Evolutionary conservation across 1,140 invertebrate species (phyloP).

Genomic region (Apis cerana): DNA sequence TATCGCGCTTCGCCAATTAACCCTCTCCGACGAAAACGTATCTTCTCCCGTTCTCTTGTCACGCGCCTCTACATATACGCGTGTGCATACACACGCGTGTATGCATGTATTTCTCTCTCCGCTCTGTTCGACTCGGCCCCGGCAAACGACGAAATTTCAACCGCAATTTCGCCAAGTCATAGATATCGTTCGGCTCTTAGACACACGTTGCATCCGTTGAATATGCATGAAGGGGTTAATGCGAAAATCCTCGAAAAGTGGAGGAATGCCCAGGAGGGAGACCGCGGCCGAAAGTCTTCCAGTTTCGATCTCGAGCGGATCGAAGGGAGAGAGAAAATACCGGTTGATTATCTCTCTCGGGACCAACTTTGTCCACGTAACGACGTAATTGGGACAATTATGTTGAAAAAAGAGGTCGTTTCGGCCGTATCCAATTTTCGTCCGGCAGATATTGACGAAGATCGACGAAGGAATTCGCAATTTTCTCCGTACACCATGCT

Average conservation of each 20-base stretch:
- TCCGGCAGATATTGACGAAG: neutral
- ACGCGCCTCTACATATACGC: too few relatives aligned
- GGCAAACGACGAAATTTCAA: slow-evolving; percentile 48
- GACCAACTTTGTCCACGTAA: neutral
- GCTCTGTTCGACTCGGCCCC: neutral
- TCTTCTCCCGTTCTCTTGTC: too few relatives aligned
- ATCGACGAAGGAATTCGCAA: slow-evolving; percentile 24
- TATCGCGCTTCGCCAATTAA: slow-evolving; percentile 72
- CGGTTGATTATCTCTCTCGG: neutral
- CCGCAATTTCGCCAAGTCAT: slow-evolving; percentile 37
- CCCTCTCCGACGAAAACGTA: slow-evolving; percentile 35
- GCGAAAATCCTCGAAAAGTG: slow-evolving; percentile 27
- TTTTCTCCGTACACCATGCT: neutral
- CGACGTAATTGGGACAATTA: slow-evolving; percentile 28
- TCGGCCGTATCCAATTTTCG: slow-evolving; percentile 18
- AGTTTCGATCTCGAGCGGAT: neutral
- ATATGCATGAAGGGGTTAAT: slow-evolving; percentile 52
- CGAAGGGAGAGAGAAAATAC: neutral
- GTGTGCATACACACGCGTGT: too few relatives aligned
- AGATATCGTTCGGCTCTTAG: slow-evolving; percentile 51
- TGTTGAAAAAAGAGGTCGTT: neutral
- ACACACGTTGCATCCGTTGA: slow-evolving; percentile 42
- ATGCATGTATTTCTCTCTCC: neutral
- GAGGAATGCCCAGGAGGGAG: neutral
- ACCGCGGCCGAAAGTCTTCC: neutral